Conservation (phyloP, 2,888 invertebrate species). For the Branchipolynoe longqiensis region DNA sequence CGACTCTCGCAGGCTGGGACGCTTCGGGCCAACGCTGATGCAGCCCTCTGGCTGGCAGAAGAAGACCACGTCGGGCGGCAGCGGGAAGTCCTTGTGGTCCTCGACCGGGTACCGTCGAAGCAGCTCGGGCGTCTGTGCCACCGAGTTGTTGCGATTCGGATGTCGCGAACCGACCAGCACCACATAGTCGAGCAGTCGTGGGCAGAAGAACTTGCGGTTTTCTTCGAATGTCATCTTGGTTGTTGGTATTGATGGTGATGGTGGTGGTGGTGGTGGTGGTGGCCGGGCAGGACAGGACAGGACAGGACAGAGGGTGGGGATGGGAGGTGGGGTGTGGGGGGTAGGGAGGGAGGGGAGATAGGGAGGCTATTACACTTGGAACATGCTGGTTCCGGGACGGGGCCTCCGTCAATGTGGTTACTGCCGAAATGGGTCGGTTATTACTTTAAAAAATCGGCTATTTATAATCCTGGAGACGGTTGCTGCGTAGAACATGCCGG, state of each 20-base stretch:
- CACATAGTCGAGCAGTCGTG: conserved; percentile 91
- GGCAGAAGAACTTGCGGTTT: conserved; percentile 83
- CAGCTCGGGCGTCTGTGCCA: conserved; percentile 93
- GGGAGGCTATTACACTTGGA: background rate
- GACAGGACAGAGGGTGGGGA: no score
- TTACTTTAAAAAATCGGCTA: conserved; percentile 1
- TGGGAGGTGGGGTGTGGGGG: no score
- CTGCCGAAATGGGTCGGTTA: background rate
- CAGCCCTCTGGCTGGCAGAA: conserved; percentile 99
- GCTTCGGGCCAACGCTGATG: conserved; percentile 91
- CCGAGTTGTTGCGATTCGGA: conserved; percentile 83
- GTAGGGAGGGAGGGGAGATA: no score
- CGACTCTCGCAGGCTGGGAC: conserved; percentile 87
- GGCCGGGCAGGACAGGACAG: no score
- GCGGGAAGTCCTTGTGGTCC: conserved; percentile 97
- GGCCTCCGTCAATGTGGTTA: background rate
- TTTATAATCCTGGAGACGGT: background rate
- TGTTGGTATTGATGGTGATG: no score
- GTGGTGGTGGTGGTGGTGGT: background rate
- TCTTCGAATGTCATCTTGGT: conserved; percentile 31
- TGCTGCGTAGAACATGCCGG: background rate
- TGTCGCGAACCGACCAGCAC: conserved; percentile 95
- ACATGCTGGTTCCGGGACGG: background rate
- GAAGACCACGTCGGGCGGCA: conserved; percentile 98
- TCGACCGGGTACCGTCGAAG: conserved; percentile 94